phyloP scores from a whole-genome alignment of 2,888 invertebrate genomes.

The Plagodis pulveraria region DNA sequence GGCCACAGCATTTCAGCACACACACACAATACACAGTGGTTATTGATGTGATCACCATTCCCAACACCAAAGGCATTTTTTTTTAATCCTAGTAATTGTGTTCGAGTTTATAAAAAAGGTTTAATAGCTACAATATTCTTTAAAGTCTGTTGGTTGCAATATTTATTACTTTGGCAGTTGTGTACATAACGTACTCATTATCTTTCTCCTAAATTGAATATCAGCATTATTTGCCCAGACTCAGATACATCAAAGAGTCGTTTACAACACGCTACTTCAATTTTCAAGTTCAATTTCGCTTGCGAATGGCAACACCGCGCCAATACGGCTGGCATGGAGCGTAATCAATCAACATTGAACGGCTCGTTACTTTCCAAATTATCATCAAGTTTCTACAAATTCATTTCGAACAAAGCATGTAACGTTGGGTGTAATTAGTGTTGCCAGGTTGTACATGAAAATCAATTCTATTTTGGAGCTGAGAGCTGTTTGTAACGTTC shows the following conservation, averaged over 20 bases:
- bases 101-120: too few relatives aligned
- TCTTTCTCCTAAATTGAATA: conserved; percentile 10
- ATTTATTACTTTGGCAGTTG: too few relatives aligned
- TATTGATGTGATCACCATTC: too few relatives aligned
- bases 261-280: conserved; percentile 30
- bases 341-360: conserved; percentile 48
- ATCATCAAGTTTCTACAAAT: conserved; percentile 38
- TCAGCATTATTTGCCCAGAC: conserved; percentile 9
- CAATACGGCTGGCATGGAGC: conserved; percentile 41
- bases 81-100: too few relatives aligned
- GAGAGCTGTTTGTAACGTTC: background rate
- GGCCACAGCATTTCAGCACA: too few relatives aligned
- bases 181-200: background rate
- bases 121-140: too few relatives aligned
- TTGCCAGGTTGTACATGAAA: conserved; percentile 12
- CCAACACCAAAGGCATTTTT: too few relatives aligned
- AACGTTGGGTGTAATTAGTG: conserved; percentile 31
- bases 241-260: conserved; percentile 25
- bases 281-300: conserved; percentile 29
- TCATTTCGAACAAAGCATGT: conserved; percentile 27
- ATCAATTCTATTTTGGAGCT: background rate
- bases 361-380: conserved; percentile 46
- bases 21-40: too few relatives aligned
- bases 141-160: too few relatives aligned
- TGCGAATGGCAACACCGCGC: conserved; percentile 30